Evolutionary conservation across 2,888 invertebrate species (phyloP), one percentile per base, ranked within the genome.

Genomic region (Amphimallon solstitiale): DNA sequence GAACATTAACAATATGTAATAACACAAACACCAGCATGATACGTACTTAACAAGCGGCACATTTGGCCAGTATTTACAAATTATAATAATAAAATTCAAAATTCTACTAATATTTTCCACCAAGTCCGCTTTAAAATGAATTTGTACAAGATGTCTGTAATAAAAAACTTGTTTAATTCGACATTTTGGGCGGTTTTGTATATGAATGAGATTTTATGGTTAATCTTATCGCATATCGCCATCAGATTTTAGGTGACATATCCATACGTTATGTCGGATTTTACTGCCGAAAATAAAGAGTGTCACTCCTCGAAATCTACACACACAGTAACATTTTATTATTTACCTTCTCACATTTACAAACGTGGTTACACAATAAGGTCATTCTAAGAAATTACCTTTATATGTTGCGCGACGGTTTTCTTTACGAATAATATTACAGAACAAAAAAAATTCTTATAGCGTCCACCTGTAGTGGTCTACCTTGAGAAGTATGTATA

Each of bases 401-500:
- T 40, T 54, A 35, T 17, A 14, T 9, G 17, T 43, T 14, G 35
- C 15, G 35, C 17, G 29, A 15, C 17, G 15, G 5, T 23, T 35
- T 34, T 35, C 35, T 17, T 51, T 14, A 10, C 14, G 51, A 51
- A 48, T 51, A 15, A 15, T 1, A 17, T 15, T 51, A 51, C 35
- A 15, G 35, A 35, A 35, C 17, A 37, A 51, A 12, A 56, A 40
- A 40, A 56, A 40, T 34, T 40, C 56, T 23, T 40, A 17, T 43
- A 56, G 5, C 52, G 21, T 51, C 37, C 52, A 29, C 52, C 63
- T 63, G 43, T 43, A 63, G 63, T 51, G 34, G 63, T 51, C 63
- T 63, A 63, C 63, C 63, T 63, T 63, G 63, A 63, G 29, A 52
- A 29, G 43, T 63, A 63, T 63, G 38, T 21, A 23, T 29, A 29